Evolutionary conservation across 37 sponge, comb jelly and placozoan genomes (phyloP).

Genomic region (Ephydatia muelleri): DNA sequence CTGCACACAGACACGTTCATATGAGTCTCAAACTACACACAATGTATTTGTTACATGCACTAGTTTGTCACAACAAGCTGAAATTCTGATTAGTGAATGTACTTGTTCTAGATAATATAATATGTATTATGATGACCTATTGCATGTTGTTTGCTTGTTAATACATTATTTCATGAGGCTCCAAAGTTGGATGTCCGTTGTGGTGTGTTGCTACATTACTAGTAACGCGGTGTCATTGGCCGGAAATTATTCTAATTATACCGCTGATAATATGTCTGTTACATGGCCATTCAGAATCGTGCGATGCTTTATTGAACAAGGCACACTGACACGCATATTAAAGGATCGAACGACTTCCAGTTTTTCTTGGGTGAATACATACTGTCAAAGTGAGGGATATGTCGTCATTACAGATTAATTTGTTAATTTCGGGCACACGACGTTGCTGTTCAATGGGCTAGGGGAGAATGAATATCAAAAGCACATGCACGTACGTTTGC

Average conservation of each 20-base stretch:
- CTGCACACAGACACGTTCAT: constrained; percentile 1
- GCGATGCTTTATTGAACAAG: background rate
- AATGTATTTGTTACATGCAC: background rate
- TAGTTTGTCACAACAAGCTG: background rate
- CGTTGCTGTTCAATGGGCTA: too few species aligned
- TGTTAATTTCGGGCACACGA: too few species aligned
- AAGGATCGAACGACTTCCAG: background rate
- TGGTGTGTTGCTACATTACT: background rate
- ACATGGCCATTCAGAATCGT: background rate
- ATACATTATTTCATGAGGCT: background rate
- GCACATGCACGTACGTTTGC: too few species aligned
- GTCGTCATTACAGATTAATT: background rate
- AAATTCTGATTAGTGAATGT: background rate
- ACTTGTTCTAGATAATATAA: background rate
- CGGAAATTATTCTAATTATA: background rate
- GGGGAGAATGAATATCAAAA: too few species aligned
- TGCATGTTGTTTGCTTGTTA: background rate
- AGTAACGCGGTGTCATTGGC: background rate
- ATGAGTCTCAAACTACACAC: background rate
- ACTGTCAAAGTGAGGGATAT: background rate
- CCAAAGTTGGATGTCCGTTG: background rate
- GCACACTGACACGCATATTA: background rate
- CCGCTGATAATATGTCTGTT: background rate
- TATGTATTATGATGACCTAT: background rate
- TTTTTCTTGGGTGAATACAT: background rate